Percentiles rank a stretch among this genome's conserved stretches.
Evolutionary conservation across 2,888 invertebrate species (phyloP).

Genomic region (Nomada hirtipes): DNA sequence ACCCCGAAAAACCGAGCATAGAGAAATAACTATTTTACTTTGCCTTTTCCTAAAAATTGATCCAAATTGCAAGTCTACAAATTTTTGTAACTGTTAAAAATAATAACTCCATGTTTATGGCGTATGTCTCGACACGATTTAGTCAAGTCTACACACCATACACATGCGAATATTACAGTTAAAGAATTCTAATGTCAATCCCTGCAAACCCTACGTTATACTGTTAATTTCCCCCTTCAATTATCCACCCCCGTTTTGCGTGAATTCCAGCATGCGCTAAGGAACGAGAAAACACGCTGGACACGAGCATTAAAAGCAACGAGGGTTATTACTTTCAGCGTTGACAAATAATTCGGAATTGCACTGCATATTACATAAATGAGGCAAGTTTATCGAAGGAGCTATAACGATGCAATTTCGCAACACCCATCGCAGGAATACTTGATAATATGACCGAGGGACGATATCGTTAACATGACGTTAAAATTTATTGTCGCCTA

Average conservation of each 20-base stretch:
- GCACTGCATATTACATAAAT: slow-evolving; percentile 40
- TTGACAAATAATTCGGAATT: slow-evolving; percentile 48
- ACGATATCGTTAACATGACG: slow-evolving; percentile 63
- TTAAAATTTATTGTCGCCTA: slow-evolving; percentile 74
- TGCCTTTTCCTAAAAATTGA: too few species aligned
- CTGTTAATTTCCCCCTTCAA: not conserved
- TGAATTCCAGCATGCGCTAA: not conserved
- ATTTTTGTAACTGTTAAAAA: too few species aligned
- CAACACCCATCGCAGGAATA: slow-evolving; percentile 50
- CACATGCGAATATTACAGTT: too few species aligned
- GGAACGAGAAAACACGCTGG: not conserved
- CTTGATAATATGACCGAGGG: slow-evolving; percentile 58
- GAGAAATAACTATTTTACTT: too few species aligned
- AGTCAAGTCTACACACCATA: too few species aligned
- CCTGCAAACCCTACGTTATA: not conserved
- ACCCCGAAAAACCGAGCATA: too few species aligned
- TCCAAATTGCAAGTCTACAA: too few species aligned
- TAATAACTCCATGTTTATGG: too few species aligned
- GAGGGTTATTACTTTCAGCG: slow-evolving; percentile 10
- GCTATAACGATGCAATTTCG: slow-evolving; percentile 48
- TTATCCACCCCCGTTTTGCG: not conserved
- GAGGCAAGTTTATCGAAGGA: slow-evolving; percentile 52
- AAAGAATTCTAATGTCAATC: too few species aligned
- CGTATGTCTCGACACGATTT: too few species aligned
- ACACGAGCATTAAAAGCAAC: slow-evolving; percentile 4